Evolutionary conservation across 1,140 invertebrate species (phyloP).

Genomic region (Aricia agestis): DNA sequence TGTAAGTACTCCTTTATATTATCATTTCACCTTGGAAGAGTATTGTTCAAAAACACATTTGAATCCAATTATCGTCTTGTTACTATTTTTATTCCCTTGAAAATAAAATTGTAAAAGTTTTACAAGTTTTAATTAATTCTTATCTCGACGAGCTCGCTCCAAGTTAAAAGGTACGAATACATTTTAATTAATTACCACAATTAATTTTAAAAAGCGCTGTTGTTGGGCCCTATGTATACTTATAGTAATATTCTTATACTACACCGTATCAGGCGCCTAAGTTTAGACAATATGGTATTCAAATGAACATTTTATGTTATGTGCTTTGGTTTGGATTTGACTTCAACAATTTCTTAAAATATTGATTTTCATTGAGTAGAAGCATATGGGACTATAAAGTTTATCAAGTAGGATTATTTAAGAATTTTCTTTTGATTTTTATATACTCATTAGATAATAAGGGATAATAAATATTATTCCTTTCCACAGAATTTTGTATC

Average conservation of each 20-base stretch:
- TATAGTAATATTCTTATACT: not conserved
- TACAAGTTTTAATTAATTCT: slow-evolving; percentile 14
- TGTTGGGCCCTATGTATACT: not conserved
- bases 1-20: not conserved
- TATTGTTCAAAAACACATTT: not conserved
- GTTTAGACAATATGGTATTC: too few relatives aligned
- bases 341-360: too few relatives aligned
- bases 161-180: slow-evolving; percentile 9
- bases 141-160: not conserved
- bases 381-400: too few relatives aligned
- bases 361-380: too few relatives aligned
- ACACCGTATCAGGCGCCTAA: too few relatives aligned
- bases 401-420: too few relatives aligned
- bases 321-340: too few relatives aligned
- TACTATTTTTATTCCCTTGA: not conserved
- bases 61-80: not conserved
- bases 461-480: too few relatives aligned
- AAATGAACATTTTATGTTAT: too few relatives aligned
- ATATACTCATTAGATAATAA: too few relatives aligned
- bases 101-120: slow-evolving; percentile 1
- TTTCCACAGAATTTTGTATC: too few relatives aligned
- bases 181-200: slow-evolving; percentile 9
- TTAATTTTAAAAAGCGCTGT: not conserved
- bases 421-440: too few relatives aligned
- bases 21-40: not conserved